phyloP scores from a whole-genome alignment of 1,140 invertebrate genomes.

The Cephus cinctus region DNA sequence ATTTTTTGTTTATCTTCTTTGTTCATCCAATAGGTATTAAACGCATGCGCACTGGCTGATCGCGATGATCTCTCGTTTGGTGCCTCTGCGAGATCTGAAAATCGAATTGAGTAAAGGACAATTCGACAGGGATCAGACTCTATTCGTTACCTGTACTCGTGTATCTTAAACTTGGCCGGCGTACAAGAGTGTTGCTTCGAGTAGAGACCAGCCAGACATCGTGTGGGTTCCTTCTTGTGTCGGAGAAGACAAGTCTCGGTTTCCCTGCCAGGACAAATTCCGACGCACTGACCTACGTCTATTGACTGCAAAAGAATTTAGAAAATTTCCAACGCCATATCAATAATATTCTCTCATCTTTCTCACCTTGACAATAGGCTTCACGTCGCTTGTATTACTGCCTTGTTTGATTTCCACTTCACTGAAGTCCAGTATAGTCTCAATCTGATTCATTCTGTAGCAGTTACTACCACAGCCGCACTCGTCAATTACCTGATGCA shows the following conservation, averaged over 20 bases:
- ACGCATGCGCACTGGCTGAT: slow-evolving; percentile 54
- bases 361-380: slow-evolving; percentile 40
- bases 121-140: neutral
- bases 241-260: slow-evolving; percentile 50
- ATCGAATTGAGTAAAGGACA: slow-evolving; percentile 8
- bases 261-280: slow-evolving; percentile 45
- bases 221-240: slow-evolving; percentile 46
- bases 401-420: slow-evolving; percentile 40
- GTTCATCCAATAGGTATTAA: slow-evolving; percentile 21
- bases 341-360: no score
- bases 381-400: slow-evolving; percentile 42
- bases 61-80: slow-evolving; percentile 49
- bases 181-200: slow-evolving; percentile 45
- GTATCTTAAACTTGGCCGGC: slow-evolving; percentile 50
- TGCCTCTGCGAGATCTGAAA: slow-evolving; percentile 45
- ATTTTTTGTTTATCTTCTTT: neutral
- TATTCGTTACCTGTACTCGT: slow-evolving; percentile 49
- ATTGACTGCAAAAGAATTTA: slow-evolving; percentile 43
- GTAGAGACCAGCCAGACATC: slow-evolving; percentile 49
- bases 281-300: slow-evolving; percentile 56
- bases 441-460: slow-evolving; percentile 48
- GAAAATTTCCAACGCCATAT: slow-evolving; percentile 1
- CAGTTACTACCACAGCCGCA: slow-evolving; percentile 47
- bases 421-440: slow-evolving; percentile 50
- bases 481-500: slow-evolving; percentile 47